A percentile compares a stretch with the other conserved stretches of the same genome.
phyloP scores from a whole-genome alignment of 53 echinoderm and acorn worm genomes.

The Hippasteria phrygiana region DNA sequence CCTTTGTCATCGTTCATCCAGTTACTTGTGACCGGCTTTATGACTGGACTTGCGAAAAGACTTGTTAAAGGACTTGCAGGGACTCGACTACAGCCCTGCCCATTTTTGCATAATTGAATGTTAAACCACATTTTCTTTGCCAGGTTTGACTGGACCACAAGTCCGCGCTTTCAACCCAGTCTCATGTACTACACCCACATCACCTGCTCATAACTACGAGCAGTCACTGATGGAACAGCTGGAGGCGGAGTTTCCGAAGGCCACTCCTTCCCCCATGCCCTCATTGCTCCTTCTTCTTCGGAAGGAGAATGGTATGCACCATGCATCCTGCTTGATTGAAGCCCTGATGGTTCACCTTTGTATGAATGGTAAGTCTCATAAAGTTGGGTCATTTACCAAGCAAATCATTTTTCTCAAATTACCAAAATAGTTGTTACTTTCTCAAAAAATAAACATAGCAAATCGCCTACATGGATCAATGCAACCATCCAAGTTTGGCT shows the following conservation, averaged over 20 bases:
- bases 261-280: slow-evolving; percentile 89
- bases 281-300: slow-evolving; percentile 80
- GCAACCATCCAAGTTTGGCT: no score
- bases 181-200: slow-evolving; percentile 96
- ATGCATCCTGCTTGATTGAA: slow-evolving; percentile 79
- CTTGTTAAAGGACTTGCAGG: no score
- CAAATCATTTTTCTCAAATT: no score
- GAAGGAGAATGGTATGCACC: slow-evolving; percentile 86
- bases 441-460: no score
- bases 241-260: slow-evolving; percentile 81
- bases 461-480: no score
- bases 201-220: slow-evolving; percentile 84
- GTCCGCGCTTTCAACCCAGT: slow-evolving; percentile 88
- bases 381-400: no score
- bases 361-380: slow-evolving; percentile 76
- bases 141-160: slow-evolving; percentile 88
- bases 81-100: no score
- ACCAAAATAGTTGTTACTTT: no score
- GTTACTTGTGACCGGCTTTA: no score
- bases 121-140: neutral
- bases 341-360: slow-evolving; percentile 86
- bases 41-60: no score
- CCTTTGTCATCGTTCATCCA: no score
- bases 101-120: no score
- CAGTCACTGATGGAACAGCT: slow-evolving; percentile 77